phyloP scores from a whole-genome alignment of 2,888 invertebrate genomes.

The Corbicula japonica region DNA sequence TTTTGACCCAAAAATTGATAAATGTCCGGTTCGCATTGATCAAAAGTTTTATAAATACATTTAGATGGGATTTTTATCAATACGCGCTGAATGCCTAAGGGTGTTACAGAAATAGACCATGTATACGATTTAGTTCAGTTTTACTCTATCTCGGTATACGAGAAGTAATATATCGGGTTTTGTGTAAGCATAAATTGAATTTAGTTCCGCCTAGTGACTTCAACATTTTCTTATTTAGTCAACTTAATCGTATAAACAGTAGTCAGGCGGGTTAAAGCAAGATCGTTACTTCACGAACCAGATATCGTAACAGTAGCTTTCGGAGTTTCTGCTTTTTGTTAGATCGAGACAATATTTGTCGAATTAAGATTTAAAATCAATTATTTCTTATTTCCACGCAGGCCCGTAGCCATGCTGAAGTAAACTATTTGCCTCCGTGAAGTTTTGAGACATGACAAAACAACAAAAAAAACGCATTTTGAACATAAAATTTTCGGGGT shows the following conservation, averaged over 20 bases:
- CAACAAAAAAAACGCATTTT: too few species aligned
- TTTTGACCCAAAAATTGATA: constrained; percentile 5
- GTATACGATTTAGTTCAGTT: not conserved
- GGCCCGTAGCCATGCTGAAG: too few species aligned
- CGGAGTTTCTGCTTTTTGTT: too few species aligned
- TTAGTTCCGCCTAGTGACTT: constrained; percentile 45
- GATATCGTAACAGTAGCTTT: not conserved
- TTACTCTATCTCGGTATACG: not conserved
- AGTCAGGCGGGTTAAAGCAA: not conserved
- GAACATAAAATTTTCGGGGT: too few species aligned
- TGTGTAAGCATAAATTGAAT: constrained; percentile 15
- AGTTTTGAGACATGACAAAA: too few species aligned
- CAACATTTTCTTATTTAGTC: not conserved
- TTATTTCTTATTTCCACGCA: too few species aligned
- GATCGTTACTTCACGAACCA: too few species aligned
- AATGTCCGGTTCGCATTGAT: not conserved
- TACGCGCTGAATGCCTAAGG: too few species aligned
- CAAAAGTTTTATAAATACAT: not conserved
- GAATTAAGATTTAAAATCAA: too few species aligned
- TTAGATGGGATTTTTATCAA: not conserved
- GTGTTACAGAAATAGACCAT: too few species aligned
- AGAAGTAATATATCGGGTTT: constrained; percentile 21
- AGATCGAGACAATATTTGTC: too few species aligned
- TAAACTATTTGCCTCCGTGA: too few species aligned
- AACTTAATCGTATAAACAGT: not conserved